These are phyloP conservation scores for Acanthosepion pharaonis DNA, from an alignment of 2,888 invertebrate species.

Conservation along the genomic window DNA sequence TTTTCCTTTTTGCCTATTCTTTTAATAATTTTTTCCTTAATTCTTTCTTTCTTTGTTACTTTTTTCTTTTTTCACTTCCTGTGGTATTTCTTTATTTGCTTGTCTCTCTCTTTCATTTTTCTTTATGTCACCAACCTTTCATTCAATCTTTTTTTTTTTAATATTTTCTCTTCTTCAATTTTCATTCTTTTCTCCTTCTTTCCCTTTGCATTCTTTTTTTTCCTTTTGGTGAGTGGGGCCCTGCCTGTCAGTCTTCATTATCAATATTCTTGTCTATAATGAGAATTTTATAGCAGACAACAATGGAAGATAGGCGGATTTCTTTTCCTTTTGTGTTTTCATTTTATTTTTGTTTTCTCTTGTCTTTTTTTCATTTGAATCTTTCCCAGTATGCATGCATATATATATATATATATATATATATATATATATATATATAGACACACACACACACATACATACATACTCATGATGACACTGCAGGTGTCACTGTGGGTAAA, in stretches of 20 bases:
- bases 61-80: neutral
- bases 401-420: neutral
- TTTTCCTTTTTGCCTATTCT: neutral
- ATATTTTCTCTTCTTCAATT: neutral
- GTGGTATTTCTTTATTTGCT: neutral
- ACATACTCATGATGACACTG: too few relatives aligned
- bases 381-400: neutral
- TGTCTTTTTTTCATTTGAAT: neutral
- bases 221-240: neutral
- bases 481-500: too few relatives aligned
- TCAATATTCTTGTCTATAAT: neutral
- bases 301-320: neutral
- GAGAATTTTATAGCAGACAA: conserved; percentile 20
- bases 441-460: too few relatives aligned
- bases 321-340: neutral
- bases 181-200: neutral
- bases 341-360: neutral
- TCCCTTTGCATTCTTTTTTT: neutral
- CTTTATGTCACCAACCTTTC: too few relatives aligned
- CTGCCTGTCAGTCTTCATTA: neutral
- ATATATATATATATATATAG: neutral
- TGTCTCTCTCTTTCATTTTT: neutral
- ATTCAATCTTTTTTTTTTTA: neutral
- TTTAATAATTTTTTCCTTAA: neutral
- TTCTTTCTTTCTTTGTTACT: neutral